A percentile compares a stretch with the other conserved stretches of the same genome.
These are phyloP conservation scores for Tinea semifulvella DNA, from an alignment of 2,888 invertebrate species.

Conservation along the genomic window DNA sequence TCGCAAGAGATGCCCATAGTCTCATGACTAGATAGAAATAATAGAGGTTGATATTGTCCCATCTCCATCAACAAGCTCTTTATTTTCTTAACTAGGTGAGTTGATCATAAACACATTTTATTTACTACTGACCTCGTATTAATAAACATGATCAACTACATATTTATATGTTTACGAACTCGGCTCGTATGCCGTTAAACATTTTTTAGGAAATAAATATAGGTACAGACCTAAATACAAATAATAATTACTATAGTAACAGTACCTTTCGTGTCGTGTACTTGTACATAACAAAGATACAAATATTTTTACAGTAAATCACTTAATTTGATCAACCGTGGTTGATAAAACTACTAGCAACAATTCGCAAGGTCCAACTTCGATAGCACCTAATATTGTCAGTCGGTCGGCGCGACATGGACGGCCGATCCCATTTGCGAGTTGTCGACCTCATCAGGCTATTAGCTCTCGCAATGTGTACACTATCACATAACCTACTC, in stretches of 20 bases:
- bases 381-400: conserved; percentile 66
- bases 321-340: conserved; percentile 42
- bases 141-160: conserved; percentile 40
- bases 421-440: conserved; percentile 41
- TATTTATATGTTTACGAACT: background rate
- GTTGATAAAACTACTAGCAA: conserved; percentile 51
- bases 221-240: background rate
- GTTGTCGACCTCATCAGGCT: conserved; percentile 44
- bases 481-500: conserved; percentile 62
- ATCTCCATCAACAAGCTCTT: conserved; percentile 11
- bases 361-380: conserved; percentile 58
- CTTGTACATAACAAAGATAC: background rate
- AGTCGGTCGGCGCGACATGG: conserved; percentile 46
- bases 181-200: background rate
- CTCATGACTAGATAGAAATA: conserved; percentile 60
- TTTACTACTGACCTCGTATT: conserved; percentile 57
- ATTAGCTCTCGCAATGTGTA: conserved; percentile 29
- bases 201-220: background rate
- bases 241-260: conserved; percentile 36
- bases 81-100: conserved; percentile 6
- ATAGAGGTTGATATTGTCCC: conserved; percentile 22
- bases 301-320: conserved; percentile 43
- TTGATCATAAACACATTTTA: conserved; percentile 22
- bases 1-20: conserved; percentile 45
- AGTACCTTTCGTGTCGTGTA: conserved; percentile 24